Base-by-base conservation (phyloP, 2,797 vertebrate genomes). In the Moxostoma hubbsi region DNA sequence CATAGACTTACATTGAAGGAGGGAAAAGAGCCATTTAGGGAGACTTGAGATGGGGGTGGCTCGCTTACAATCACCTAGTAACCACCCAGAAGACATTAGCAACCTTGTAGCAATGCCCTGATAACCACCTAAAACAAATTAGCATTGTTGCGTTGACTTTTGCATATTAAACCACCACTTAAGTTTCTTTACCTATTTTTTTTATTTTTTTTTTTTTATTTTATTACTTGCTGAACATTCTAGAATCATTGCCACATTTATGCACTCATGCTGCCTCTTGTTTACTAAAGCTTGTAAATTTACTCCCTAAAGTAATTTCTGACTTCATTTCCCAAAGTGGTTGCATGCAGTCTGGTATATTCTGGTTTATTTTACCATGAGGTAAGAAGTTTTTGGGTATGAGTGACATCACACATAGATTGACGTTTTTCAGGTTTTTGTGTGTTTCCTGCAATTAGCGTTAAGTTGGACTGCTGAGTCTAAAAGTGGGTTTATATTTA, bases 361-460 rank as follows among this genome's bases (percentile, higher is more conserved):
- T 10, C 67, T 47, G 2, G 54, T 13, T 15, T 18, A 55, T 67
- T 63, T 69, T 72, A 59, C 66, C 70, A 82, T 80, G 63, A 81
- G 55, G 54, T 77, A 18, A 73, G 80, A 66, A 16, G 36, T 59
- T 73, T 66, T 72, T 63, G 36, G 63, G 67, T 11, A 57, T 72
- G 12, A 65, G 50, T 67, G 70, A 59, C 85, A 80, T 83, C 75
- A 80, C 69, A 57, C 67, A 59, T 76, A 51, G 51, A 11, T 73
- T 73, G 71, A 80, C 24, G 74, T 66, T 74, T 75, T 86, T 75
- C 6, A 43, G 75, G 72, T 6, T 86, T 69, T 80, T 76, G 71
- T 63, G 50, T 68, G 84, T 79, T 85, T 85, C 73, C 82, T 85
- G 80, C 47, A 79, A 77, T 84, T 83, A 77, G 73, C 46, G 12